Conservation (phyloP, 2,888 invertebrate species). For the Anthrax anthrax region DNA sequence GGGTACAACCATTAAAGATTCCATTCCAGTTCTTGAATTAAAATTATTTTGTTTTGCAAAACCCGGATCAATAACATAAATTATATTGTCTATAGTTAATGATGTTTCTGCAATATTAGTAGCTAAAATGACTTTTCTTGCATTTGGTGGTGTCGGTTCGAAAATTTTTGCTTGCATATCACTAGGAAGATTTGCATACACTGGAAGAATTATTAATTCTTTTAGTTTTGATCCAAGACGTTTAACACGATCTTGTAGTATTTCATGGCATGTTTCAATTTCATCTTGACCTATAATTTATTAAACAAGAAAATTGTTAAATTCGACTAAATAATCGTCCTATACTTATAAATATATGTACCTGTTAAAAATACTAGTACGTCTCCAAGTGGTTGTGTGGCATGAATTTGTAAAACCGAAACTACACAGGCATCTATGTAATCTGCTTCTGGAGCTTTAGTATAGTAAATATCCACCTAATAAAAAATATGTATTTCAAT, state of each 20-base stretch:
- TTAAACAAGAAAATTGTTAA: not conserved
- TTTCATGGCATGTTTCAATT: slow-evolving; percentile 80
- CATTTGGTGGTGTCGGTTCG: slow-evolving; percentile 91
- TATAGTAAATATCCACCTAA: slow-evolving; percentile 86
- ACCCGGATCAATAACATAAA: slow-evolving; percentile 98
- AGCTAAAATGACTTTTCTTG: slow-evolving; percentile 91
- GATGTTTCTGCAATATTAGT: slow-evolving; percentile 99
- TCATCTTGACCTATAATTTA: slow-evolving; percentile 51
- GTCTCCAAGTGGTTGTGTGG: slow-evolving; percentile 92
- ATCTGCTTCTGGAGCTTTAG: slow-evolving; percentile 98
- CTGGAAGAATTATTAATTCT: slow-evolving; percentile 84
- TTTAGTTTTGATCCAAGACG: slow-evolving; percentile 84
- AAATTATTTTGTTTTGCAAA: slow-evolving; percentile 99
- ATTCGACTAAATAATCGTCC: not conserved
- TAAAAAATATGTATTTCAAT: not conserved
- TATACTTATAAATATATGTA: not conserved
- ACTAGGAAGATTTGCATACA: slow-evolving; percentile 95
- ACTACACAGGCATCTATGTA: slow-evolving; percentile 98
- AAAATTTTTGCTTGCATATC: slow-evolving; percentile 99
- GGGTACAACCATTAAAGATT: slow-evolving; percentile 95
- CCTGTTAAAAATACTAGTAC: slow-evolving; percentile 93
- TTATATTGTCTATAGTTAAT: slow-evolving; percentile 95
- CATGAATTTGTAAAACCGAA: slow-evolving; percentile 93
- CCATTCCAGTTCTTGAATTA: slow-evolving; percentile 96
- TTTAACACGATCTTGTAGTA: slow-evolving; percentile 78